Conservation (phyloP, 1,140 invertebrate genomes). For the Agrypnia vestita region DNA sequence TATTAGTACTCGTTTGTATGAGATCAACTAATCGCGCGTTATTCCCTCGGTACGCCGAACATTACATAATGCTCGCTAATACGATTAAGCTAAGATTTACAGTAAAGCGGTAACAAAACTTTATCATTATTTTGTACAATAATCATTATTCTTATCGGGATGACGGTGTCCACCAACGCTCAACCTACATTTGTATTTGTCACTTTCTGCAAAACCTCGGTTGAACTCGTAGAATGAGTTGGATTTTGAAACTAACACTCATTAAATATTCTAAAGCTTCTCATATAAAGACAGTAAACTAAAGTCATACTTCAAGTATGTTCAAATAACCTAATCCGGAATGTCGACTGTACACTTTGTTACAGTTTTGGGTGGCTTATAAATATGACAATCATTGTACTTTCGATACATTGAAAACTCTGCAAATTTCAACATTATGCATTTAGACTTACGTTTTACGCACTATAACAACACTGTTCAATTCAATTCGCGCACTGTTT, state of each 20-base stretch:
- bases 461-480: not conserved
- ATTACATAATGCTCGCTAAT: too few species aligned
- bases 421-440: not conserved
- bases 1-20: conserved; percentile 31
- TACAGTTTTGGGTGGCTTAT: conserved; percentile 28
- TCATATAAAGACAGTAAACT: conserved; percentile 7
- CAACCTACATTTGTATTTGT: too few species aligned
- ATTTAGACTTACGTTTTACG: conserved; percentile 1
- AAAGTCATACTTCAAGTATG: conserved; percentile 31
- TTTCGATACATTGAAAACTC: conserved; percentile 10
- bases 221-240: not conserved
- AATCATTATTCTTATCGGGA: too few species aligned
- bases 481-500: too few species aligned
- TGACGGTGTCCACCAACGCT: too few species aligned
- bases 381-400: conserved; percentile 20
- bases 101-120: too few species aligned
- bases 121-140: too few species aligned
- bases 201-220: too few species aligned
- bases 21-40: conserved; percentile 26
- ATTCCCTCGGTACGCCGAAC: too few species aligned
- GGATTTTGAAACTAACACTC: conserved; percentile 13
- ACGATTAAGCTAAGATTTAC: too few species aligned
- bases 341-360: conserved; percentile 15
- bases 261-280: conserved; percentile 8
- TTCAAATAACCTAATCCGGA: conserved; percentile 34